Evolutionary conservation across 2,797 vertebrate genomes (phyloP).

Genomic region (Glossophaga mutica): DNA sequence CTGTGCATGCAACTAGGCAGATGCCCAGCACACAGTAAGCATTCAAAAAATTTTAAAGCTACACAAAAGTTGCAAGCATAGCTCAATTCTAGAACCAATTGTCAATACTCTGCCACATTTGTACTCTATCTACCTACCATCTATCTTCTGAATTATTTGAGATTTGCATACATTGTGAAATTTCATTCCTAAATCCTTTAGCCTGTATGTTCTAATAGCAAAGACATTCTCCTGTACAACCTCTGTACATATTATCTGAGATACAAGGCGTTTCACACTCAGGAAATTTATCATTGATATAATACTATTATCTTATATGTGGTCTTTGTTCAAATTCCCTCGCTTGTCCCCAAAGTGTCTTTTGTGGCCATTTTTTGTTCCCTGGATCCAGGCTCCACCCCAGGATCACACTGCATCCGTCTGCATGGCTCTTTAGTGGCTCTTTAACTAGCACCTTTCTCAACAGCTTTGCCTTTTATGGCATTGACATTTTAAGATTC

Average conservation of each 20-base stretch:
- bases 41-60: neutral
- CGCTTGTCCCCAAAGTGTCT: neutral
- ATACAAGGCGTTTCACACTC: too few species aligned
- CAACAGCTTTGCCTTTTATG: neutral
- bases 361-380: neutral
- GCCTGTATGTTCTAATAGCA: neutral
- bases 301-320: neutral
- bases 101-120: neutral
- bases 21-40: rapidly evolving
- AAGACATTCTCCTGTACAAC: neutral
- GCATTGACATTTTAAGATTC: neutral
- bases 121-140: too few species aligned
- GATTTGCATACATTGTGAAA: neutral
- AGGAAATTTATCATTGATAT: neutral
- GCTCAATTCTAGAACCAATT: neutral
- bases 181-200: neutral
- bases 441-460: neutral
- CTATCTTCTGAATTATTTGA: neutral
- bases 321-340: neutral
- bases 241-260: neutral
- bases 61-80: neutral
- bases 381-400: neutral
- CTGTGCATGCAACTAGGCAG: neutral
- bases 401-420: rapidly evolving
- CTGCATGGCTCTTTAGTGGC: neutral